These are phyloP conservation scores for Pectinophora gossypiella DNA, from an alignment of 1,140 invertebrate species.

Conservation along the genomic window DNA sequence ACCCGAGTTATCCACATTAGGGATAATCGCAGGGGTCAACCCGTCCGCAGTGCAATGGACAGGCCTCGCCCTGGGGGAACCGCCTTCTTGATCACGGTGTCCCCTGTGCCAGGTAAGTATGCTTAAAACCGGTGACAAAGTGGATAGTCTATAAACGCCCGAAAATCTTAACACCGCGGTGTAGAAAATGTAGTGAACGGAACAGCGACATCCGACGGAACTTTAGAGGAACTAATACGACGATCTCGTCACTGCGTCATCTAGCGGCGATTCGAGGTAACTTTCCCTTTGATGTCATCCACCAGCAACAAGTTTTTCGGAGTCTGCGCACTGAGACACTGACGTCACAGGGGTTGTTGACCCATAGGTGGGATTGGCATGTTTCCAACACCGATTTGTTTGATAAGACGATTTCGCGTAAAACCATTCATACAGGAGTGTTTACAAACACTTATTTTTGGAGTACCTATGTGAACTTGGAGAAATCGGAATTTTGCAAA, in stretches of 20 bases:
- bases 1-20: constrained; percentile 7
- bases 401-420: background rate
- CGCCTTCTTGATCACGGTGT: constrained; percentile 7
- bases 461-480: too few species aligned
- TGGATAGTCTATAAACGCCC: background rate
- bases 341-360: background rate
- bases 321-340: background rate
- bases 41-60: constrained; percentile 4
- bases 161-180: constrained; percentile 1
- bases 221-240: too few species aligned
- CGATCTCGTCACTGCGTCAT: too few species aligned
- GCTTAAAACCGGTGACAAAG: background rate
- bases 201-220: background rate
- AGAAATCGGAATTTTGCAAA: background rate
- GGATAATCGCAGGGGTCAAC: constrained; percentile 7
- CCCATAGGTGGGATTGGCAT: background rate
- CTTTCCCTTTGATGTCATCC: too few species aligned
- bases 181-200: background rate
- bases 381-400: background rate
- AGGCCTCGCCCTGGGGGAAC: constrained; percentile 6
- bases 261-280: too few species aligned
- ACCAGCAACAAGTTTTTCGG: background rate
- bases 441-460: background rate
- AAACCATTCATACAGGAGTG: background rate
- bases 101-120: constrained; percentile 6